Base-by-base conservation (phyloP, 2,113 vertebrate species). In the Tragelaphus imberbis region DNA sequence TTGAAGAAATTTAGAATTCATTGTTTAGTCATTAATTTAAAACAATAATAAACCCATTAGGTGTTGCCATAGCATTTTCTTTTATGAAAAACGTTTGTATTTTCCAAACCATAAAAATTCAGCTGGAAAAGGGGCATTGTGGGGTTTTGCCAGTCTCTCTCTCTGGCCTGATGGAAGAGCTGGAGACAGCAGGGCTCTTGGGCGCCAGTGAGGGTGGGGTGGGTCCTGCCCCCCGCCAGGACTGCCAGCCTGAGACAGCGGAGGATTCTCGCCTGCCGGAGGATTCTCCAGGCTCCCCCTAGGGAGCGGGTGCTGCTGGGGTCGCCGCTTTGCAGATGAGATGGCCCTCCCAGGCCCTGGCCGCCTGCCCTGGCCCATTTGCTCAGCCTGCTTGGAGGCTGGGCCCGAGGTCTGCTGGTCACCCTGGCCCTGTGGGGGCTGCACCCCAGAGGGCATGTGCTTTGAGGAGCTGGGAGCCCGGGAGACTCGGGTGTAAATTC, bases 171-270 rank as follows among this genome's bases (percentile, higher is more conserved):
- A 17, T 47, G 30, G 59, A 58, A 56, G 28, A 51, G 4, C 36
- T 4, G 3, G 61, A 36, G 12, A 49, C 19, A 51, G 44, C 7
- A 0, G 11, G 7, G 53, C 63, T 11, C 9, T 0, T 51, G 84
- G 58, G 47, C 0, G 1, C 9, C 1, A 6, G 6, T 40, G 63
- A 6, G 17, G 40, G 6, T 77, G 82, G 40, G 12, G 4, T 84
- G 51, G 33, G 33, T 56, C 33, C 21, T 21, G 49, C 2, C 16
- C 47, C 28, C 81, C 0, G 14, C n/a, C 21, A n/a, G 15, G n/a
- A 55, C 25, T 7, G 0, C 19, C 12, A 7, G 19, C 28, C 53
- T 25, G 19, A 30, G 7, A 21, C 61, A 51, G 85, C 2, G 5
- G 44, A 44, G 44, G 44, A 44, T 6, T 44, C 30, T 19, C 40